Percentiles rank a stretch among this genome's conserved stretches.
Conservation (phyloP, 2,797 vertebrate species). For the Anabacerthia variegaticeps region DNA sequence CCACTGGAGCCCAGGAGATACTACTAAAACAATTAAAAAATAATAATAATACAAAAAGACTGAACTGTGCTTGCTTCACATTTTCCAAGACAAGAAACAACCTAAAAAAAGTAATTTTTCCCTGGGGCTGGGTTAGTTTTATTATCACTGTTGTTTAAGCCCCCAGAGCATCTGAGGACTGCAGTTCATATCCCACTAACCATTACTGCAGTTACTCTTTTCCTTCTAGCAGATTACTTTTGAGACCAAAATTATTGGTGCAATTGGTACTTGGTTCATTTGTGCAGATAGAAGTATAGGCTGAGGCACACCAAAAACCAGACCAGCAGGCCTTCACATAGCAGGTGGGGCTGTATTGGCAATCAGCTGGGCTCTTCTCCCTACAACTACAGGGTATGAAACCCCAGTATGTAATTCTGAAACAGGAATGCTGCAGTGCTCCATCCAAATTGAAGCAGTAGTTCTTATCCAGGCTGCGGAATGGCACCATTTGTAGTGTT, state of each 20-base stretch:
- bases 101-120: neutral
- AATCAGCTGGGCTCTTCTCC: neutral
- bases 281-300: neutral
- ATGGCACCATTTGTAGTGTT: neutral
- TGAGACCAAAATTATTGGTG: neutral
- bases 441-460: neutral
- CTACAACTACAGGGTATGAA: neutral
- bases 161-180: neutral
- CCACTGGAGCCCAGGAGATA: neutral
- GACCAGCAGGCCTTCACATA: neutral
- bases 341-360: neutral
- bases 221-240: neutral
- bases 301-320: neutral
- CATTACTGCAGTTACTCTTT: neutral
- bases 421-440: neutral
- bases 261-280: neutral
- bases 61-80: neutral
- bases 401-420: neutral
- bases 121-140: neutral
- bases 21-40: neutral
- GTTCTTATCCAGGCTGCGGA: neutral
- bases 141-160: neutral
- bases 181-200: neutral
- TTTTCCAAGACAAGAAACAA: neutral
- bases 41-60: neutral